Evolutionary conservation across 2,888 invertebrate species (phyloP).

Genomic region (Cylindroiulus punctatus): DNA sequence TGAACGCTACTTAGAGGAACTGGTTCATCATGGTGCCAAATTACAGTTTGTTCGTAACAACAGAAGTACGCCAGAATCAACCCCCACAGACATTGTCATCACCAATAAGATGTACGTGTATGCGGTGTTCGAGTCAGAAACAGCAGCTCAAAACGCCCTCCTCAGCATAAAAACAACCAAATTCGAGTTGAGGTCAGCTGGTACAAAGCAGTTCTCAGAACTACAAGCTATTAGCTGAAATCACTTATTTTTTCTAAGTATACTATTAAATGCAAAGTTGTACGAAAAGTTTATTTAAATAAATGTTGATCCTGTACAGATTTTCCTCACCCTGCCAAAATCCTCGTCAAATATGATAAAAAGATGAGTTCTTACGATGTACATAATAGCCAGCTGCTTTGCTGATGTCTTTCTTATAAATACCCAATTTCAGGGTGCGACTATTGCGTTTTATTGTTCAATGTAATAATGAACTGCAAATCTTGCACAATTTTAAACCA

Average conservation of each 20-base stretch:
- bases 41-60: constrained; percentile 59
- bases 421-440: constrained; percentile 22
- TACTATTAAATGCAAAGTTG: constrained; percentile 28
- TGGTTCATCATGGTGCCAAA: constrained; percentile 60
- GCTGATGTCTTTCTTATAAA: constrained; percentile 47
- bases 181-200: constrained; percentile 59
- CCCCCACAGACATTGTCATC: constrained; percentile 58
- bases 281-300: constrained; percentile 51
- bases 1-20: constrained; percentile 60
- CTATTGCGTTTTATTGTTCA: neutral
- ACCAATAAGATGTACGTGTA: constrained; percentile 59
- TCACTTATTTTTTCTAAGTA: constrained; percentile 48
- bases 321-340: constrained; percentile 40
- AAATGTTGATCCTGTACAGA: constrained; percentile 49
- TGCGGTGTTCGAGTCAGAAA: constrained; percentile 60
- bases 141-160: constrained; percentile 61
- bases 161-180: constrained; percentile 60
- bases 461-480: constrained; percentile 8
- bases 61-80: constrained; percentile 37
- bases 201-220: constrained; percentile 43
- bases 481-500: neutral
- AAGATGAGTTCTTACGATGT: constrained; percentile 45
- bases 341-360: constrained; percentile 32
- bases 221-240: constrained; percentile 52
- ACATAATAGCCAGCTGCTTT: constrained; percentile 37